phyloP scores from a whole-genome alignment of 2,888 invertebrate genomes.

The Campoletis raptor region DNA sequence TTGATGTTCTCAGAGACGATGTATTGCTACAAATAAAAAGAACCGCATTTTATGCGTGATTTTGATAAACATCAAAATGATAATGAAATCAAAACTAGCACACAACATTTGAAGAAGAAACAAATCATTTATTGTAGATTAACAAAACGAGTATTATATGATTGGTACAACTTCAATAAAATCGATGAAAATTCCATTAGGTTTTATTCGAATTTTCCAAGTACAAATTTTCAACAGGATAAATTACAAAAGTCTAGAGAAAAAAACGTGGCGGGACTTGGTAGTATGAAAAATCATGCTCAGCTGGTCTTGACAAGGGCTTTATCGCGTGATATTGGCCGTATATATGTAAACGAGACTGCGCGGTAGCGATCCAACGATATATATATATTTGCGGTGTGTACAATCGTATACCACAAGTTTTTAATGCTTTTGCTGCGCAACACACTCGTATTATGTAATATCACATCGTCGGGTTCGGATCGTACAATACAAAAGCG shows the following conservation, averaged over 20 bases:
- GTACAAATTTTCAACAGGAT: background rate
- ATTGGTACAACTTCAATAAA: background rate
- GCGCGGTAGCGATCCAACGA: background rate
- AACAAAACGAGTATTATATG: background rate
- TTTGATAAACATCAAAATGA: background rate
- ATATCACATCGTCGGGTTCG: constrained; percentile 1
- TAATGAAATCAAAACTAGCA: background rate
- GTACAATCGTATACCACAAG: background rate
- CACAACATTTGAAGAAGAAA: background rate
- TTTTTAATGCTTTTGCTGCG: background rate
- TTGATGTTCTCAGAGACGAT: background rate
- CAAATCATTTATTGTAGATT: background rate
- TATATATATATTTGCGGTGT: background rate
- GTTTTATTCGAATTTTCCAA: background rate
- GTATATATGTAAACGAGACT: constrained; percentile 8
- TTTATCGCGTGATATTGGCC: constrained; percentile 29
- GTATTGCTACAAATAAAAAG: background rate
- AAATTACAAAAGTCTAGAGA: background rate
- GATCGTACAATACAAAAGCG: background rate
- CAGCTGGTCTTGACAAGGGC: constrained; percentile 29
- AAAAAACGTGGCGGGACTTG: background rate
- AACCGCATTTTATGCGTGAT: background rate
- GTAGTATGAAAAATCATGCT: constrained; percentile 15
- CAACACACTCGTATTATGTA: constrained; percentile 8
- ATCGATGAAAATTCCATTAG: background rate